Base-by-base conservation (phyloP, 2,797 vertebrate species). In the Telmatherina bonti region DNA sequence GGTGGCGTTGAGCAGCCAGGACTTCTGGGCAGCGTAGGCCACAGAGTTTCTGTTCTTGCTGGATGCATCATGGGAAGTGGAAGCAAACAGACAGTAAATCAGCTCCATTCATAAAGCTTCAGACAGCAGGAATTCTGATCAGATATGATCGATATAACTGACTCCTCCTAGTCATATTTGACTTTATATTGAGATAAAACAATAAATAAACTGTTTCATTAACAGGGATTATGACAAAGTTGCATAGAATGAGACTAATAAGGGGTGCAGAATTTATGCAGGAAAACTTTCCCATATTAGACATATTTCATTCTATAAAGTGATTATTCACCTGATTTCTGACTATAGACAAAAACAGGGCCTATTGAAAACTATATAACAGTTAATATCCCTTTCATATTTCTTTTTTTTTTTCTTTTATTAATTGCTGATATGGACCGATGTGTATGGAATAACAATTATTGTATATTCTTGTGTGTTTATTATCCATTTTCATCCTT, bases 21-120 rank as follows among this genome's bases (percentile, higher is more conserved):
- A 97, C 89, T 99, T 99, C 91, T 99, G 98, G 68, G 97, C 93
- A 27, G 98, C 97, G 0, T 99, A 99, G 76, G 98, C 97, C 88
- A 99, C 98, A 0, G 98, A 98, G 70, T 96, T 95, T 67, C 96
- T 95, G 94, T 95, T 99, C 89, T 96, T 97, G 78, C 96, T 96
- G 86, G 43, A 60, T 61, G 76, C 69, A 79, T 67, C 52, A 70
- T 47, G 56, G 76, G 70, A 88, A 72, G 80, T 4, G 12, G 58
- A 81, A 31, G 64, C 64, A 79, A 64, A 74, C 5, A 72, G 59
- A 79, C 0, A 56, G 12, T 3, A 18, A 4, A 38, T 85, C 0
- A 86, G 76, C 24, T 2, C 41, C 7, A 2, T 74, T 79, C 76
- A 82, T 85, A 79, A 84, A 86, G 80, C 74, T 52, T 53, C 58